Conservation (phyloP, 2,113 vertebrate genomes). For the Muntiacus reevesi region DNA sequence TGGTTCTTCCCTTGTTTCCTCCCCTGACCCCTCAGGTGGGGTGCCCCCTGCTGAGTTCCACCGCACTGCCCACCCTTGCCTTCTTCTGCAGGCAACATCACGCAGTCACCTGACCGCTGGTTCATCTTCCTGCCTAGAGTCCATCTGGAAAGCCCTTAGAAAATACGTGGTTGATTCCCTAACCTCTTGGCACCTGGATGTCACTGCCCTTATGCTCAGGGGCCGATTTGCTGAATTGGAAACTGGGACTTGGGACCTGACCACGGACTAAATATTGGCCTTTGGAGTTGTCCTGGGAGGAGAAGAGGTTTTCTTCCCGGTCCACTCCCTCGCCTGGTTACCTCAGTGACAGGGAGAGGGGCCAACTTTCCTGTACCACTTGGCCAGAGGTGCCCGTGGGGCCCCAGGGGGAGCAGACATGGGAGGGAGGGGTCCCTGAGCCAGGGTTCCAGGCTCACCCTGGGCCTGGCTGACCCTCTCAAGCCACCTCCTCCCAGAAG, state of each 20-base stretch:
- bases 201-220: neutral
- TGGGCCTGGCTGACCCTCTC: neutral
- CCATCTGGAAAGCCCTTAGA: neutral
- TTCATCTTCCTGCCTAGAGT: neutral
- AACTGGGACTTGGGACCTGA: neutral
- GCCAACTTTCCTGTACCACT: neutral
- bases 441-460: neutral
- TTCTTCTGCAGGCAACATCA: accelerated
- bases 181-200: neutral
- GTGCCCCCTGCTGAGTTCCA: neutral
- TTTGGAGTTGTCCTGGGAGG: neutral
- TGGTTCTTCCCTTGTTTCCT: neutral
- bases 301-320: neutral
- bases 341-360: neutral
- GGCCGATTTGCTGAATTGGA: neutral
- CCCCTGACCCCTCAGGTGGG: accelerated
- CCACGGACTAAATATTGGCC: neutral
- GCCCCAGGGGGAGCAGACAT: accelerated
- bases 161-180: neutral
- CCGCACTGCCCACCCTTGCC: accelerated
- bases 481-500: neutral
- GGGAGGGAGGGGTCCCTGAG: neutral
- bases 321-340: no score
- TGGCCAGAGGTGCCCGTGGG: neutral
- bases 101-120: accelerated